These are phyloP conservation scores for Autographa pulchrina DNA, from an alignment of 2,888 invertebrate genomes.

Conservation along the genomic window DNA sequence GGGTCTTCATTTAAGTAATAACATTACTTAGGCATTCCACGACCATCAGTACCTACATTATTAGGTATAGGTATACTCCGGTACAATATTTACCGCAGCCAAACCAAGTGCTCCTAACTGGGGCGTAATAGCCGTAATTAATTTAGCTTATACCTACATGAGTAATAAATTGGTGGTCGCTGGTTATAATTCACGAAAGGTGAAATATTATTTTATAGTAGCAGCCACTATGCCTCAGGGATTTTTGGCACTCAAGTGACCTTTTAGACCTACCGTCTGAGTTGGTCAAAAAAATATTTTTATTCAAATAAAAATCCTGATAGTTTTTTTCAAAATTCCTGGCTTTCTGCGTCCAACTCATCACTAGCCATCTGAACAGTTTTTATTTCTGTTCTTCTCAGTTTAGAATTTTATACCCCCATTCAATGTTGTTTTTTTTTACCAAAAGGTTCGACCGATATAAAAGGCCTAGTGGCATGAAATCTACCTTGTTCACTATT, in stretches of 20 bases:
- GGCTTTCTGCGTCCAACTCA: too few relatives aligned
- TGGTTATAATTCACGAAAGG: constrained; percentile 12
- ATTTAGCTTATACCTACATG: constrained; percentile 22
- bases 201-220: not conserved
- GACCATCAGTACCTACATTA: not conserved
- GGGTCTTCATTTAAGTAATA: not conserved
- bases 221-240: not conserved
- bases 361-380: too few relatives aligned
- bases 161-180: constrained; percentile 22
- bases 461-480: too few relatives aligned
- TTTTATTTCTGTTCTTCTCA: too few relatives aligned
- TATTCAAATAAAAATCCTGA: too few relatives aligned
- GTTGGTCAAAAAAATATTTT: too few relatives aligned
- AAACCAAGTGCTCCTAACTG: constrained; percentile 10
- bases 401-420: too few relatives aligned
- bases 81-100: not conserved
- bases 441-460: too few relatives aligned
- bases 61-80: not conserved
- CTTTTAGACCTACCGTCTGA: not conserved
- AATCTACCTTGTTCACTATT: too few relatives aligned
- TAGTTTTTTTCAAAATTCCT: too few relatives aligned
- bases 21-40: not conserved
- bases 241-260: not conserved
- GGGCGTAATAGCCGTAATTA: constrained; percentile 31
- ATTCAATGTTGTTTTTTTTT: too few relatives aligned